Base-by-base conservation (phyloP, 2,797 vertebrate species). In the Chrosomus eos region DNA sequence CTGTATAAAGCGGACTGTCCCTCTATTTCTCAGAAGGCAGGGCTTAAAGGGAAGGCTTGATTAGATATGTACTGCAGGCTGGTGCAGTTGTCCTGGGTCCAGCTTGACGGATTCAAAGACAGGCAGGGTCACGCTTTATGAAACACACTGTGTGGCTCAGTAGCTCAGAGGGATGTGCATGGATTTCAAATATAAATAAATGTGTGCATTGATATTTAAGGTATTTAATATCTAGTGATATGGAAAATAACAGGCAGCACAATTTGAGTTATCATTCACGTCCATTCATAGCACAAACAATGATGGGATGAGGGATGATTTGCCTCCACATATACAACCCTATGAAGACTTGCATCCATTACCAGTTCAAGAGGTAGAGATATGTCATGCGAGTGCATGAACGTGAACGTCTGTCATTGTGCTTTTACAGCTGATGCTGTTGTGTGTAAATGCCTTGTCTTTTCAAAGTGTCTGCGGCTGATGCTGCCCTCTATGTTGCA, bases 321-420 rank as follows among this genome's bases (percentile, higher is more conserved):
- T 62, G 26, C 60, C 60, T 62, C 14, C 16, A 31, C 28, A 31
- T 13, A 64, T 43, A 68, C 60, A 78, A 55, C 55, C 28, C 36
- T 68, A 71, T 7, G 2, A 53, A 70, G 53, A 53, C n/a, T 74
- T 74, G 21, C 43, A 4, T 53, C 64, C 48, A 33, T 51, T 68
- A 48, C 11, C 28, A 80, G 78, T 51, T 67, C 43, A 71, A 85
- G 85, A 84, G 87, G 83, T 84, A 89, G 85, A 89, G 83, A 89
- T 83, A 89, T 66, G 66, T 71, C 60, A 85, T 45, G 72, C 13
- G n/a, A 28, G 4, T 77, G 80, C 74, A 67, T 86, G 28, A 33
- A 21, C 64, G 23, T 82, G 43, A 40, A 10, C 38, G 38, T 82
- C 73, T 28, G 70, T 82, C 19, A 72, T 55, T 70, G 48, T 38